Evolutionary conservation across 2,888 invertebrate species (phyloP).

Genomic region (Panopea generosa): DNA sequence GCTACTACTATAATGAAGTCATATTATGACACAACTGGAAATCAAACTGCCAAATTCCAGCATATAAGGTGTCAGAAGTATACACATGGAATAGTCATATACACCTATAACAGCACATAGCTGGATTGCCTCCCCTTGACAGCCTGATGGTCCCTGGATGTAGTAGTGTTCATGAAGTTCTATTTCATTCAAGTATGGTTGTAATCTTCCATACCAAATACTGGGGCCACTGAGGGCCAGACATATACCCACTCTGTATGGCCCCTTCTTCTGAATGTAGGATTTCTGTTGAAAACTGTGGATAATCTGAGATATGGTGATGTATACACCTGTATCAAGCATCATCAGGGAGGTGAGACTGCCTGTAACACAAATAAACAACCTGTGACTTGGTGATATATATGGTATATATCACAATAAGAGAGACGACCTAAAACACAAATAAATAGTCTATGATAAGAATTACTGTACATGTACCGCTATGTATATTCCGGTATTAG

Average conservation of each 20-base stretch:
- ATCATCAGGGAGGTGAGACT: conserved; percentile 69
- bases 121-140: conserved; percentile 78
- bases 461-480: too few relatives aligned
- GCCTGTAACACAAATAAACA: conserved; percentile 24
- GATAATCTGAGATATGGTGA: conserved; percentile 68
- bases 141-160: conserved; percentile 81
- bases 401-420: background rate
- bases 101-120: conserved; percentile 79
- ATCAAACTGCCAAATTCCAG: too few relatives aligned
- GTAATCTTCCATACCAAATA: conserved; percentile 78
- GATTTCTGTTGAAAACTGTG: conserved; percentile 71
- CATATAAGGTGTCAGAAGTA: too few relatives aligned
- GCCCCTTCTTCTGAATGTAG: conserved; percentile 80
- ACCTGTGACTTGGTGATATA: conserved; percentile 55
- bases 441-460: too few relatives aligned
- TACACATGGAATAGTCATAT: too few relatives aligned
- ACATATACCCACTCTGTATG: conserved; percentile 81
- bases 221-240: conserved; percentile 77
- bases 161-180: conserved; percentile 82
- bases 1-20: too few relatives aligned
- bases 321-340: conserved; percentile 76
- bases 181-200: conserved; percentile 79
- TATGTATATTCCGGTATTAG: too few relatives aligned
- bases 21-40: too few relatives aligned
- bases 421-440: too few relatives aligned